Evolutionary conservation across 35 echinoderm and acorn worm genomes (phyloP), one percentile per base, ranked within the genome.

Genomic region (Ophioderma brevispina): DNA sequence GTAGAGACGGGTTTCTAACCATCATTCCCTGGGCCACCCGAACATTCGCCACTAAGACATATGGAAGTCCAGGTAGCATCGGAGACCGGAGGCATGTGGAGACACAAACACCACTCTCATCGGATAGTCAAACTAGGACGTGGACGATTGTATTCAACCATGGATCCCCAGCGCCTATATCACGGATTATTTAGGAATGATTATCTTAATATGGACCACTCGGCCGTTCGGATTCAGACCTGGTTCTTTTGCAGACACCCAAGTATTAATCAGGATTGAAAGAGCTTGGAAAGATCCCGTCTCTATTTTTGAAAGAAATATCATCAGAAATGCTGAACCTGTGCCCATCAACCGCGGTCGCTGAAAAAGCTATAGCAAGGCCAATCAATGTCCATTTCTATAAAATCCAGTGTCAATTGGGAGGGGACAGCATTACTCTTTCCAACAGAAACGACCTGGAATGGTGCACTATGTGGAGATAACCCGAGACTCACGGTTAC

Each of bases 391-490:
- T 94, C 6, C 95, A 97, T 40, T 92, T 93, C 39, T 97, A 94
- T 39, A 97, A 97, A 86, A 97, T 97, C 18, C 95, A 97, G 30
- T 92, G 91, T 13, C 94, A 97, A 89, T 79, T 93, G 32, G 95
- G 95, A 32, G 89, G 89, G 2, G 92, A 84, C 28, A 78, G 85
- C n/a, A 37, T 94, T 28, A 82, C 92, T 0, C 70, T 97, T 30
- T 83, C 85, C 78, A 37, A 55, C n/a, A 13, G 95, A 97, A 83
- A 35, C 94, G 28, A 86, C n/a, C n/a, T n/a, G n/a, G 95, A 37
- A 88, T 97, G 92, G 95, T 97, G 13, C 95, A 97, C 42, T 97
- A 97, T 82, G 95, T 46, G 92, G 87, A 17, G 95, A 97, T 35
- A 97, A 97, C 38, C 88, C 88, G 15, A 79, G 78, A 18, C 90